Conservation (phyloP, 1,140 invertebrate species). For the Achatina immaculata region DNA sequence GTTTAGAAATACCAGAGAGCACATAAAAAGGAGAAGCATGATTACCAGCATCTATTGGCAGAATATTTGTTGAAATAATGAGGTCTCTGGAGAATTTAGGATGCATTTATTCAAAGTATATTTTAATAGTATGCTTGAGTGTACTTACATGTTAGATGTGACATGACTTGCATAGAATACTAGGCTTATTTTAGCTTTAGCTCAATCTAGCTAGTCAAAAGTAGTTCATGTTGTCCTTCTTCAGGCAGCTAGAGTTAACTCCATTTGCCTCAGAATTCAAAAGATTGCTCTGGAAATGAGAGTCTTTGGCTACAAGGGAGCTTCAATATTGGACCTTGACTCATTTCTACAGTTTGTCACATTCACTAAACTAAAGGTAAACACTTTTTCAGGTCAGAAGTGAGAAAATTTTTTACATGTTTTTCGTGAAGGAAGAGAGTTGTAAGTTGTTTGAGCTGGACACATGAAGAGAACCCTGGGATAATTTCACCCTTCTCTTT, state of each 20-base stretch:
- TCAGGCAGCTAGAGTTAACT: conserved; percentile 70
- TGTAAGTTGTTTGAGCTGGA: neutral
- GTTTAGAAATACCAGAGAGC: no score
- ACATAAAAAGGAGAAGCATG: no score
- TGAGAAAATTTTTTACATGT: neutral
- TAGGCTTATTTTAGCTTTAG: no score
- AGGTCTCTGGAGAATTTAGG: no score
- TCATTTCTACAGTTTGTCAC: conserved; percentile 69
- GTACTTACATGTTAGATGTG: no score
- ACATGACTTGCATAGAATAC: no score
- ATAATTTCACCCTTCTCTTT: neutral
- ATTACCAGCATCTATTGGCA: no score
- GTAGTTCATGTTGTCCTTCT: conserved; percentile 23
- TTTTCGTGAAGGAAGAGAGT: neutral
- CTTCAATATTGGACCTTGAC: conserved; percentile 67
- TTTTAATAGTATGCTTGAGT: no score
- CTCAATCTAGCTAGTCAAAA: no score
- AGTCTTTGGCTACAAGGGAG: conserved; percentile 70
- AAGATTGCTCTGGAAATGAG: conserved; percentile 69
- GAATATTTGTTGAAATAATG: no score
- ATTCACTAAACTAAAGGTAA: conserved; percentile 65
- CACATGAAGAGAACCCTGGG: neutral
- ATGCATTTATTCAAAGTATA: no score
- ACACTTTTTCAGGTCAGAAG: no score
- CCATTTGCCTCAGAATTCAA: conserved; percentile 65